Conservation (phyloP, 2,113 vertebrate genomes). For the Scolopax mira region DNA sequence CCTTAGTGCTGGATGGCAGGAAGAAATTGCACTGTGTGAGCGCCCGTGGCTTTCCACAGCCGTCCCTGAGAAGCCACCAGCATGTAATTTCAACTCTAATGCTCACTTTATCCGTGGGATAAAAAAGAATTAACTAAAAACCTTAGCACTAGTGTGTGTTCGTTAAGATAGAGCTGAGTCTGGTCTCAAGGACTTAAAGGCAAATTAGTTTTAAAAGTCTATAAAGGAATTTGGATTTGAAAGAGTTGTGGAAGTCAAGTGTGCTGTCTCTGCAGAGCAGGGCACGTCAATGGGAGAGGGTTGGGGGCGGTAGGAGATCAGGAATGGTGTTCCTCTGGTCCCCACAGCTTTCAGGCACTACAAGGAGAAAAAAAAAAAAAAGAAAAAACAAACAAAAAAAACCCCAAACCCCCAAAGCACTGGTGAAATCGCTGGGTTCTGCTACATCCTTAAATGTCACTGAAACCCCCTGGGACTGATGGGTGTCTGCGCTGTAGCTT, state of each 20-base stretch:
- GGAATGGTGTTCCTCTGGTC: background rate
- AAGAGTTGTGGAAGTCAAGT: constrained; percentile 63
- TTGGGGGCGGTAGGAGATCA: background rate
- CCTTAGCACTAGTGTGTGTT: constrained; percentile 48
- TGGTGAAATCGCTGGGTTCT: background rate
- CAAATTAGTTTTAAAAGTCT: constrained; percentile 72
- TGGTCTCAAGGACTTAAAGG: constrained; percentile 60
- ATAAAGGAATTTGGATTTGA: constrained; percentile 70
- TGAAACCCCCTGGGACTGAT: fast-evolving
- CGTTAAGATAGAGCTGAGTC: constrained; percentile 49
- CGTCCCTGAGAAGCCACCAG: constrained; percentile 35
- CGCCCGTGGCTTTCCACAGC: constrained; percentile 4
- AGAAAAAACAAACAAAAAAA: background rate
- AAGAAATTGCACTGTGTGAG: constrained; percentile 1
- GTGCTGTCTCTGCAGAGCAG: background rate
- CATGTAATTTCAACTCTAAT: constrained; percentile 72
- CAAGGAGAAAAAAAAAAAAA: background rate
- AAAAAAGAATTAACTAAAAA: constrained; percentile 71
- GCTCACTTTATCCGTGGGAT: constrained; percentile 72
- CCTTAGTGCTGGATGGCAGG: background rate
- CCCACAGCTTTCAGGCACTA: background rate
- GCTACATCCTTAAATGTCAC: fast-evolving
- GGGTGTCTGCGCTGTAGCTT: fast-evolving
- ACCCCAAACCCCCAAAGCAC: fast-evolving
- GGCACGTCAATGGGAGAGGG: background rate